Conservation (phyloP, 2,113 vertebrate genomes). For the Neolamprologus modestus region DNA sequence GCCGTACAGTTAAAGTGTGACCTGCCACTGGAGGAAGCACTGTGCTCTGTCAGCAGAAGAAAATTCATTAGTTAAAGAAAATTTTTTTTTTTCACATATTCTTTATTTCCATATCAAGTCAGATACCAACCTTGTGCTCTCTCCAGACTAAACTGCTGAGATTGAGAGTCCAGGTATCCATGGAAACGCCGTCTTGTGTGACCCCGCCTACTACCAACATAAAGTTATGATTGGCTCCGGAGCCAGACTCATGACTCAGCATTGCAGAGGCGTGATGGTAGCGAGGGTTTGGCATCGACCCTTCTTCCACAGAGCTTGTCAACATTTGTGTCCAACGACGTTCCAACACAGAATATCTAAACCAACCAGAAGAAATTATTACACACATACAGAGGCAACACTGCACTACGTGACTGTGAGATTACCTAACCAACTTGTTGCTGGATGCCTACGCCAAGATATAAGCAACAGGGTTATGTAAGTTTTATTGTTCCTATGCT, state of each 20-base stretch:
- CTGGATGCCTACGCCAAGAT: not conserved
- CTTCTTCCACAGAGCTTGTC: slow-evolving; percentile 77
- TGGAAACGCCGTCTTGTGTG: slow-evolving; percentile 71
- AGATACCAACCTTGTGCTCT: slow-evolving; percentile 72
- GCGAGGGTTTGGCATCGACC: slow-evolving; percentile 73
- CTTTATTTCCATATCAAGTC: not conserved
- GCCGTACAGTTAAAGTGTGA: slow-evolving; percentile 81
- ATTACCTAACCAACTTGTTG: not conserved
- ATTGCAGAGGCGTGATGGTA: slow-evolving; percentile 83
- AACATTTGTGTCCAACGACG: slow-evolving; percentile 87
- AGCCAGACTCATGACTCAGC: slow-evolving; percentile 60
- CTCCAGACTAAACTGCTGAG: slow-evolving; percentile 85
- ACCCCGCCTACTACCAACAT: slow-evolving; percentile 87
- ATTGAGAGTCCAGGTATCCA: slow-evolving; percentile 86
- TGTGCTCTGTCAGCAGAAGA: slow-evolving; percentile 60
- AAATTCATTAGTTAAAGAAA: not conserved
- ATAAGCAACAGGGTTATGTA: not conserved
- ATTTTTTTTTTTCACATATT: not conserved
- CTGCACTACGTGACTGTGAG: not conserved
- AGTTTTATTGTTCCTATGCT: not conserved
- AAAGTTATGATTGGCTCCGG: slow-evolving; percentile 65
- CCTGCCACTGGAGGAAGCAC: slow-evolving; percentile 80
- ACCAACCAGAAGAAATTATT: not conserved
- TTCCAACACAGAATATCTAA: slow-evolving; percentile 82
- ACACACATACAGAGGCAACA: not conserved